Evolutionary conservation across 2,113 vertebrate species (phyloP).

Genomic region (Laticauda colubrina): DNA sequence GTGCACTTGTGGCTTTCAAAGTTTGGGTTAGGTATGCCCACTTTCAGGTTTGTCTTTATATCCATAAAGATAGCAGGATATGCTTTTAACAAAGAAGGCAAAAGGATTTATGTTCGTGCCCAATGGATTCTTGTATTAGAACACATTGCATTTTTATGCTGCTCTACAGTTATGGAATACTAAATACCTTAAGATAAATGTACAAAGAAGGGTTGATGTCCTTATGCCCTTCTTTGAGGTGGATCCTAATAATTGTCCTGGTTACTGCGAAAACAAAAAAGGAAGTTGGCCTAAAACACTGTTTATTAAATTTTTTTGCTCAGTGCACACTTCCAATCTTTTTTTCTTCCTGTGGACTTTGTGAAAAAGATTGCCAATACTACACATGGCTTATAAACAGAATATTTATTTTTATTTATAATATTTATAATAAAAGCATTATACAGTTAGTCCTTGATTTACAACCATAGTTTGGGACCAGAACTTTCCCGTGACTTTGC

Average conservation of each 20-base stretch:
- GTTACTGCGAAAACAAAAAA: neutral
- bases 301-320: neutral
- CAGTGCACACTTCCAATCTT: neutral
- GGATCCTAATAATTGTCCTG: neutral
- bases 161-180: neutral
- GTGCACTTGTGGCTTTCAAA: neutral
- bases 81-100: neutral
- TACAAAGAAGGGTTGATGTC: neutral
- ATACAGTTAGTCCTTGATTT: neutral
- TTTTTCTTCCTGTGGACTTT: neutral
- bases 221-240: neutral
- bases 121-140: neutral
- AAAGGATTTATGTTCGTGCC: neutral
- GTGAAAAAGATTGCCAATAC: neutral
- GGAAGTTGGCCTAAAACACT: neutral
- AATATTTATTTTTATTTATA: neutral
- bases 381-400: neutral
- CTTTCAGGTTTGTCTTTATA: neutral
- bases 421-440: neutral
- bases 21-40: neutral
- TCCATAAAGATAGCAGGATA: neutral
- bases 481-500: neutral
- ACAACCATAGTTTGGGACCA: neutral
- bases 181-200: neutral
- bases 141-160: neutral